Evolutionary conservation across 2,888 invertebrate species (phyloP).

Genomic region (Tuberolachnus salignus): DNA sequence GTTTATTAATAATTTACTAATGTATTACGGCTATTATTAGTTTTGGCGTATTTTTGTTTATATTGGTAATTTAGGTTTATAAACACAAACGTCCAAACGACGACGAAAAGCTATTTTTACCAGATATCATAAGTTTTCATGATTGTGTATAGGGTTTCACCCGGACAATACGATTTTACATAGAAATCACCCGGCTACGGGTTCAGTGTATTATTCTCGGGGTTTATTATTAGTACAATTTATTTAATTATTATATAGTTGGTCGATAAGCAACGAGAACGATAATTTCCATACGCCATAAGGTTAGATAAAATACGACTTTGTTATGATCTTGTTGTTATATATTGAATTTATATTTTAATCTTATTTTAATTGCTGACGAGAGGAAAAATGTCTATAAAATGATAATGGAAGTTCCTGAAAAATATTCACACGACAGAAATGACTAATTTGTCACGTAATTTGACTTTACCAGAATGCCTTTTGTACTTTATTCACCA

Average conservation of each 20-base stretch:
- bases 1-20: no score
- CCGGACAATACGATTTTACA: no score
- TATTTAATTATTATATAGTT: neutral
- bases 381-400: conserved; percentile 16
- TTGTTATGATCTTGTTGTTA: conserved; percentile 1
- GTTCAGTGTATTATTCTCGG: no score
- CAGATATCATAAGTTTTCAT: no score
- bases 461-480: conserved; percentile 8
- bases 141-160: no score
- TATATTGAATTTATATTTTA: neutral
- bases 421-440: conserved; percentile 1
- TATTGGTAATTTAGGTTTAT: no score
- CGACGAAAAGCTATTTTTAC: no score
- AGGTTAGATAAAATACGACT: neutral
- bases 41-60: no score
- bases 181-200: no score
- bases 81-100: no score
- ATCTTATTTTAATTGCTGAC: conserved; percentile 16
- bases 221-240: conserved; percentile 2
- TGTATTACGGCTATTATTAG: no score
- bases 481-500: neutral
- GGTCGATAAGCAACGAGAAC: neutral
- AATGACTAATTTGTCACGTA: neutral
- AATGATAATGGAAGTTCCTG: conserved; percentile 24
- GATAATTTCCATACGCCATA: neutral